Evolutionary conservation across 2,113 vertebrate species (phyloP), one percentile per base, ranked within the genome.

Genomic region (Cnemophilus loriae): DNA sequence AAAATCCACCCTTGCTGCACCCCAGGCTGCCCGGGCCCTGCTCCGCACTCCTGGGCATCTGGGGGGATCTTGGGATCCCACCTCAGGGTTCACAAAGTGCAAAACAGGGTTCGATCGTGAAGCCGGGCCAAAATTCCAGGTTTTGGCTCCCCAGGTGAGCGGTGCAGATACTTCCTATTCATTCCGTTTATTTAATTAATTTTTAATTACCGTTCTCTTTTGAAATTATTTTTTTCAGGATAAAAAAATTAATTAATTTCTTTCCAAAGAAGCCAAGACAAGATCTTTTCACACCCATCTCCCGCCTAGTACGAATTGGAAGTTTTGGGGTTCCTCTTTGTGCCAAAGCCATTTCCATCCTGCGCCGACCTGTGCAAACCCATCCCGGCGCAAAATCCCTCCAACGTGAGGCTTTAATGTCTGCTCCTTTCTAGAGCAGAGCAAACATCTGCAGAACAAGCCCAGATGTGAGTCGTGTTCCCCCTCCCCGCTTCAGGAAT

Each of bases 361-460:
- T 24, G 1, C 5, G 2, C 41, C 32, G 9, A 82, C 85, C 76
- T 90, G 87, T 8, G 53, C 84, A 53, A 91, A 77, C 88, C 80
- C 95, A 93, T 91, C 87, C 87, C 4, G 18, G 57, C 86, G 84
- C 70, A 30, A 83, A 95, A 93, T 4, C 15, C 0, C 77, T 65
- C 30, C 7, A 6, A 10, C 9, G 3, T 53, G 16, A 20, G 77
- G 61, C 75, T 95, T 96, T 92, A 91, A 96, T 76, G 95, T 74
- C 84, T 95, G 64, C 84, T 93, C 89, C 89, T 95, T 75, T 33
- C 84, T 49, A 63, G 93, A 96, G 78, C 50, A 26, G 89, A 96
- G 89, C 89, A 96, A 96, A 96, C 93, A 96, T 97, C 97, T 97
- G 96, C 93, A 89, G 93, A 93, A 92, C 86, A 89, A 96, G 95